Evolutionary conservation across 2,797 vertebrate genomes (phyloP).

Genomic region (Coregonus ussuriensis): DNA sequence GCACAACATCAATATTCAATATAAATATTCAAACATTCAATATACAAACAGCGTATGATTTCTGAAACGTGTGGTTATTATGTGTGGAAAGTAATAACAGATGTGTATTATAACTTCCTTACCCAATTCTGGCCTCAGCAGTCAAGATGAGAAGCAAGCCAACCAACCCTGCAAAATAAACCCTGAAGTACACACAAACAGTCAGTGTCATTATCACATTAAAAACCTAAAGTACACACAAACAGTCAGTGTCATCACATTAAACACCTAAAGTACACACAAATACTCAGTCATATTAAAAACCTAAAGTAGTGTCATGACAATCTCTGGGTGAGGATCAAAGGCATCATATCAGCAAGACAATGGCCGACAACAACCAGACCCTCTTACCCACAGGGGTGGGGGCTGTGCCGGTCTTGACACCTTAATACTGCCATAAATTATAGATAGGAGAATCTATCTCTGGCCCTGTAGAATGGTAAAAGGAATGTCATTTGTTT

Average conservation of each 20-base stretch:
- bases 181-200: slow-evolving; percentile 58
- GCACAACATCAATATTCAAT: not conserved
- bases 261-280: not conserved
- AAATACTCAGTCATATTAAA: too few species aligned
- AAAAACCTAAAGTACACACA: slow-evolving; percentile 57
- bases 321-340: too few species aligned
- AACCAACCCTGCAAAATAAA: slow-evolving; percentile 56
- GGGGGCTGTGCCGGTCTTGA: too few species aligned
- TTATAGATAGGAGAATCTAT: too few species aligned
- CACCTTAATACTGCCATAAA: too few species aligned
- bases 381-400: too few species aligned
- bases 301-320: too few species aligned
- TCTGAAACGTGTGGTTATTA: not conserved
- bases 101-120: slow-evolving; percentile 29
- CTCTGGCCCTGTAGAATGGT: too few species aligned
- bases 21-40: not conserved
- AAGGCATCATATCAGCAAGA: too few species aligned
- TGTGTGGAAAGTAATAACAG: not conserved
- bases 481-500: too few species aligned
- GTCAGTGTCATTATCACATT: not conserved
- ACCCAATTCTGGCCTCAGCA: slow-evolving; percentile 73
- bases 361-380: too few species aligned
- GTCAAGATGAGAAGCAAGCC: slow-evolving; percentile 63
- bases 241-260: slow-evolving; percentile 23
- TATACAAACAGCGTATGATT: not conserved